Base-by-base conservation (phyloP, 2,888 invertebrate genomes). In the Trichopoda pennipes region DNA sequence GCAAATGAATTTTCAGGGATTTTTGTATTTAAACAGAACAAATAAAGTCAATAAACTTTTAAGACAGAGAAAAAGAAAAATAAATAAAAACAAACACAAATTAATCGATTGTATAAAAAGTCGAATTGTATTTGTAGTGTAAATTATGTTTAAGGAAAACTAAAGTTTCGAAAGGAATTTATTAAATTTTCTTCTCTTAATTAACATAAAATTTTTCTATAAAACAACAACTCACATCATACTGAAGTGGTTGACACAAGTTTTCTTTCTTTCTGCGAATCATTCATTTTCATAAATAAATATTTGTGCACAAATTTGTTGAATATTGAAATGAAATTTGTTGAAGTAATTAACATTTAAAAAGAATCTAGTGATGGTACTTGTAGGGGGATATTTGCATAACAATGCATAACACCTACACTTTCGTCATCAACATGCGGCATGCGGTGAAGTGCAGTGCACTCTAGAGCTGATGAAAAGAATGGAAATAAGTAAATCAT, bases 231-330 rank as follows among this genome's bases (percentile, higher is more conserved):
- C 3, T 12, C 38, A 35, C 35, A 7, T 8, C 35, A 35, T 12
- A 6, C 28, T 44, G 44, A 44, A 56, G 16, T 44, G 38, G 12
- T 2, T 12, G 38, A 12, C 42, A 42, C 44, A 47, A 32, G 10
- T n/a, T n/a, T 16, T 44, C 6, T 44, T 44, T 44, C n/a, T 66
- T 61, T 73, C 72, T n/a, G 4, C 10, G 61, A 63, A 53, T 32
- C 28, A 53, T 32, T 63, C n/a, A 80, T 80, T 80, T 75, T 12
- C 80, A 80, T 75, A 80, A 69, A 47, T 55, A 80, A 80, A 80
- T 70, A 75, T 70, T 70, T 44, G 42, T 58, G 7, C 6, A 61
- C 23, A 66, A 42, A 38, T 28, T 28, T 72, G 7, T 53, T 53
- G 23, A 73, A 72, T 72, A 72, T 19, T 61, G 51, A 51, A 23